These are phyloP conservation scores for Distichodus sexfasciatus DNA, from an alignment of 2,797 vertebrate genomes.

Conservation along the genomic window DNA sequence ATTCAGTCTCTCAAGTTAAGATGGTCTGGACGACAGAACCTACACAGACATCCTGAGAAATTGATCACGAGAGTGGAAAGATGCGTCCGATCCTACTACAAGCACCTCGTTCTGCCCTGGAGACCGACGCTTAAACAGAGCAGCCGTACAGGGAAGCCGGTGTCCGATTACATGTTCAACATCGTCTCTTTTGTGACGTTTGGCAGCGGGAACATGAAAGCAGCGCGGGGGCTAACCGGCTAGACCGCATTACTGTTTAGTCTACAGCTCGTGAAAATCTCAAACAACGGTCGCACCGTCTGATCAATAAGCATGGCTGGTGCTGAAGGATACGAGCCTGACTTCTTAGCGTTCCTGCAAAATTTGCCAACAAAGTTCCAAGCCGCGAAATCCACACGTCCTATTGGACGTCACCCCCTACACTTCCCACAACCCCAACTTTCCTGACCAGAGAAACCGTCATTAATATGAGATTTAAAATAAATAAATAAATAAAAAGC, in stretches of 20 bases:
- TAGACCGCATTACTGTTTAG: slow-evolving; percentile 39
- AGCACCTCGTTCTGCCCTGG: slow-evolving; percentile 60
- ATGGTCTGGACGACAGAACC: too few species aligned
- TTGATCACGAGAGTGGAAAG: slow-evolving; percentile 72
- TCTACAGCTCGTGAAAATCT: slow-evolving; percentile 1
- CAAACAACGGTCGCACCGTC: slow-evolving; percentile 12
- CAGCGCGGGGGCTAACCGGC: not conserved
- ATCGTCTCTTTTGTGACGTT: slow-evolving; percentile 44
- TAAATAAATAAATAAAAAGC: slow-evolving; percentile 1
- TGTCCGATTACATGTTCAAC: slow-evolving; percentile 48
- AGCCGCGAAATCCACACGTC: too few species aligned
- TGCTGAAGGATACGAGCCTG: too few species aligned
- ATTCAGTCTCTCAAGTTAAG: too few species aligned
- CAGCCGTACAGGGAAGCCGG: slow-evolving; percentile 14
- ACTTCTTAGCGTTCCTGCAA: too few species aligned
- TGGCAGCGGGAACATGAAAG: slow-evolving; percentile 40
- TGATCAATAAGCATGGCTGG: too few species aligned
- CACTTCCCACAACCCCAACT: too few species aligned
- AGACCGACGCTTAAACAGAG: slow-evolving; percentile 30
- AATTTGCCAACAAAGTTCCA: too few species aligned
- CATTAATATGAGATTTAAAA: not conserved
- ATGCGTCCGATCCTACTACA: slow-evolving; percentile 60
- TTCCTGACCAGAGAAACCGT: not conserved
- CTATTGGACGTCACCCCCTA: too few species aligned
- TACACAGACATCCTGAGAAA: slow-evolving; percentile 68